These are phyloP conservation scores for Lymantria dispar DNA, from an alignment of 2,888 invertebrate species.

Conservation along the genomic window DNA sequence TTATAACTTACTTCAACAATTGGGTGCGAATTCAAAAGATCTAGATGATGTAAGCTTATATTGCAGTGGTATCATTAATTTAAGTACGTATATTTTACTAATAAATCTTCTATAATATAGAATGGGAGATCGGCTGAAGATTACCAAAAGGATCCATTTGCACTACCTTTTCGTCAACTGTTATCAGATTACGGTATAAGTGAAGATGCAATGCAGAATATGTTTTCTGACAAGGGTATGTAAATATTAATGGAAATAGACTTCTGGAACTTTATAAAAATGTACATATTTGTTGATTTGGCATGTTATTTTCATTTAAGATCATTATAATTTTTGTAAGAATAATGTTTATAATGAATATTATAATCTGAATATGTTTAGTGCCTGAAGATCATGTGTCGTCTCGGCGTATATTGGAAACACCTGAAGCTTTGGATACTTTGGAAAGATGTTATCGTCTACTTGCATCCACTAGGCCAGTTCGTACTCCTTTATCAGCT, in stretches of 20 bases:
- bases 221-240: slow-evolving; percentile 91
- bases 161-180: slow-evolving; percentile 86
- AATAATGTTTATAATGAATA: neutral
- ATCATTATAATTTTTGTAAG: neutral
- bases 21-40: slow-evolving; percentile 92
- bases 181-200: slow-evolving; percentile 87
- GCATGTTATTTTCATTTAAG: neutral
- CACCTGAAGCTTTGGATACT: slow-evolving; percentile 86
- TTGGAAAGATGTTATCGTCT: slow-evolving; percentile 90
- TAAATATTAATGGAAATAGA: slow-evolving; percentile 6
- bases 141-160: slow-evolving; percentile 86
- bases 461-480: slow-evolving; percentile 83
- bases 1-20: slow-evolving; percentile 91
- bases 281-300: slow-evolving; percentile 2
- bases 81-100: neutral
- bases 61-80: neutral
- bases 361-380: slow-evolving; percentile 55
- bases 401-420: slow-evolving; percentile 87
- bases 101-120: slow-evolving; percentile 61
- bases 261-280: slow-evolving; percentile 2
- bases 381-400: slow-evolving; percentile 89
- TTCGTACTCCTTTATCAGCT: slow-evolving; percentile 81
- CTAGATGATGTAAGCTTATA: slow-evolving; percentile 88
- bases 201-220: slow-evolving; percentile 84
- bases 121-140: slow-evolving; percentile 90